Percentiles rank a stretch among this genome's conserved stretches.
phyloP scores from a whole-genome alignment of 2,797 vertebrate genomes.

The Bothrops alternatus region DNA sequence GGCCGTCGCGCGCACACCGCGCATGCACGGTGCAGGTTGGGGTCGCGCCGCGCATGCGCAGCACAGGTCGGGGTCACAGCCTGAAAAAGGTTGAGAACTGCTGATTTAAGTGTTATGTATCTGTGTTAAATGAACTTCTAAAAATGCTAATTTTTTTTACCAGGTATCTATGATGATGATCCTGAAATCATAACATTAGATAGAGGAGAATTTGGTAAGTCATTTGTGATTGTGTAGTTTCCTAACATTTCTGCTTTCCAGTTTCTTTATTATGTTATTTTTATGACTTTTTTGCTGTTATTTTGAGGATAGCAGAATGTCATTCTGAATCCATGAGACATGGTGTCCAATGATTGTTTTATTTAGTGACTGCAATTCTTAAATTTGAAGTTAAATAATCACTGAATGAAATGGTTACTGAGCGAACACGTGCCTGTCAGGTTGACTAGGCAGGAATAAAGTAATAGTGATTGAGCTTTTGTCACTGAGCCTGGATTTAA shows the following conservation, averaged over 20 bases:
- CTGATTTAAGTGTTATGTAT: slow-evolving; percentile 34
- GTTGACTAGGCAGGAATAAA: background rate
- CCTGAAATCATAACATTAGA: slow-evolving; percentile 94
- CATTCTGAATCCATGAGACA: background rate
- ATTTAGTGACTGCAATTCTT: background rate
- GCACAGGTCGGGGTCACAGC: too few species aligned
- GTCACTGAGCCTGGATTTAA: background rate
- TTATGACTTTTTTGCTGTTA: background rate
- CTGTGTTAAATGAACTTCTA: background rate
- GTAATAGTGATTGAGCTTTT: background rate
- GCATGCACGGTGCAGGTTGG: too few species aligned
- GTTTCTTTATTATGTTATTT: background rate
- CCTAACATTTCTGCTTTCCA: background rate
- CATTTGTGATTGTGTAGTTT: background rate
- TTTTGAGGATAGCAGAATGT: background rate
- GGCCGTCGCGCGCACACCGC: too few species aligned
- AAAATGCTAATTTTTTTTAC: slow-evolving; percentile 41
- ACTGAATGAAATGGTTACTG: background rate
- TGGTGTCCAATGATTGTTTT: background rate
- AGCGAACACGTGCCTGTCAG: background rate
- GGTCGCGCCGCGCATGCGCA: too few species aligned
- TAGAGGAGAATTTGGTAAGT: slow-evolving; percentile 94
- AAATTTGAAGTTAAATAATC: background rate
- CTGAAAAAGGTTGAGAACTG: too few species aligned
- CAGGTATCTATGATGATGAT: slow-evolving; percentile 98